These are phyloP conservation scores for Pachypeltis micranthus DNA, from an alignment of 1,140 invertebrate species.

Conservation along the genomic window DNA sequence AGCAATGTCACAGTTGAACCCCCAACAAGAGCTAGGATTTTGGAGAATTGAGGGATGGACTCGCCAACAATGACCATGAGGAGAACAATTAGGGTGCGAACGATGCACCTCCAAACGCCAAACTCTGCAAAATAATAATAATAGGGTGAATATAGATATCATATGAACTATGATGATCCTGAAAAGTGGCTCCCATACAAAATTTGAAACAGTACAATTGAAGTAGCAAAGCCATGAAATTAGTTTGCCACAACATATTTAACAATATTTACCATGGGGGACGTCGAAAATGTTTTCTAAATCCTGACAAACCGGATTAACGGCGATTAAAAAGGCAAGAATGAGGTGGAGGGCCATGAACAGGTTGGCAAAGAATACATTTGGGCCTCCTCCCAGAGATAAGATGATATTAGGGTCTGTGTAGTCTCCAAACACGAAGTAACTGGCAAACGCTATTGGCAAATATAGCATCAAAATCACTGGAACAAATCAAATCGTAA, in stretches of 20 bases:
- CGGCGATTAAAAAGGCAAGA: constrained; percentile 49
- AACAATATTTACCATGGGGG: constrained; percentile 42
- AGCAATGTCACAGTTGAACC: constrained; percentile 52
- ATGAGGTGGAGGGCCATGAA: constrained; percentile 49
- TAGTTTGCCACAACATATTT: constrained; percentile 8
- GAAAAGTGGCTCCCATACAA: no score
- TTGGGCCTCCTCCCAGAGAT: constrained; percentile 37
- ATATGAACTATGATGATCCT: no score
- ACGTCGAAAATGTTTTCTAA: constrained; percentile 54
- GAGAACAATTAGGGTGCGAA: constrained; percentile 44
- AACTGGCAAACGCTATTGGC: constrained; percentile 43
- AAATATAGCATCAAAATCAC: constrained; percentile 46
- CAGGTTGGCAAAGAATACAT: constrained; percentile 43
- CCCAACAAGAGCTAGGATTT: constrained; percentile 57
- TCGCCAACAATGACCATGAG: constrained; percentile 51
- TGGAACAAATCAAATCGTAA: no score
- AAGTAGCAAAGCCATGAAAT: no score
- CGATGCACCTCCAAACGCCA: constrained; percentile 44
- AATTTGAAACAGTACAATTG: no score
- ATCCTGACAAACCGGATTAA: constrained; percentile 55
- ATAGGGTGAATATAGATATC: no score
- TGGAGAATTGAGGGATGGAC: constrained; percentile 54
- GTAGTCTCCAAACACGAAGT: constrained; percentile 45
- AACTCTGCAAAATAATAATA: constrained; percentile 54
- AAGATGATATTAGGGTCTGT: constrained; percentile 42